Base-by-base conservation (phyloP, 2,113 vertebrate species). In the Rhadina sibilatrix region DNA sequence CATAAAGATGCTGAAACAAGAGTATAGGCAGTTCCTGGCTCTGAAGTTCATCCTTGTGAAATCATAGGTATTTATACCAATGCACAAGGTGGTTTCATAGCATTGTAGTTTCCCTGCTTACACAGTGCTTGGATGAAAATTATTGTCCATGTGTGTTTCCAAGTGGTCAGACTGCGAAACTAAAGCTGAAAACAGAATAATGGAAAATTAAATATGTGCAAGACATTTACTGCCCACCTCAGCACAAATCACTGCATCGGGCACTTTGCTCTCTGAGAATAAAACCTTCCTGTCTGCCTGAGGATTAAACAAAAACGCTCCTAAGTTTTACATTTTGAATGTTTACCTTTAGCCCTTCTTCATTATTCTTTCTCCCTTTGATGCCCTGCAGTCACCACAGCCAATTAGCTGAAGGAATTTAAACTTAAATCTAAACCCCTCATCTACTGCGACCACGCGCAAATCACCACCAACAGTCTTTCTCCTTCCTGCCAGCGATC, bases 381-480 rank as follows among this genome's bases (percentile, higher is more conserved):
- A 72, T 66, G 56, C 33, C 18, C 52, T 77, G 42, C 37, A 40
- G 70, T 40, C 27, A 83, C n/a, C 15, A 52, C n/a, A 92, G n/a
- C 5, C 28, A 90, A 6, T 37, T 33, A 71, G 23, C 8, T 71
- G 17, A 33, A 72, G 33, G 35, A 71, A 68, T 71, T 81, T 61
- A 40, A 40, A 40, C 14, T 40, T 40, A 40, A 40, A 40, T 40
- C 47, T 40, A 10, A 88, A 81, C 13, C 64, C 31, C 28, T 87
- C 2, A 2, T 59, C 12, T 37, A 11, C 59, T 35, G 21, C 53
- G 33, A 65, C 24, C 35, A 23, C 2, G 12, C 54, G 9, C 6
- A 44, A 24, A 44, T 27, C 11, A 60, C 24, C 19, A 6, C 1
- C 7, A 72, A 31, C 0, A 5, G 2, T 16, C 12, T 15, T 72